phyloP scores from a whole-genome alignment of 2,113 vertebrate species.

The Edolisoma coerulescens region DNA sequence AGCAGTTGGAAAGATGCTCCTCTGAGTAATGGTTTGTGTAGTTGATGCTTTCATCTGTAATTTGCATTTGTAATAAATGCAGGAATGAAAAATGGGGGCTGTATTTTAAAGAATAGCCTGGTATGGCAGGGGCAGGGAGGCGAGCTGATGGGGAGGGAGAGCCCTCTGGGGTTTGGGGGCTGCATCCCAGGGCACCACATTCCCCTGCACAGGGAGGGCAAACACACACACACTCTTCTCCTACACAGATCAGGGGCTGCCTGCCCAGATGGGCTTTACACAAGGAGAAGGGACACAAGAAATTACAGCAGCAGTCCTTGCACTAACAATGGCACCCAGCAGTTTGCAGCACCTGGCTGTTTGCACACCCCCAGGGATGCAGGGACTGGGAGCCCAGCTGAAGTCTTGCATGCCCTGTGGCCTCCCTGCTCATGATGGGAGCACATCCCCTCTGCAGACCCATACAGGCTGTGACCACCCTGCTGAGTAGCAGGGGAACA shows the following conservation, averaged over 20 bases:
- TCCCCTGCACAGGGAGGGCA: neutral
- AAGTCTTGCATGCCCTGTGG: fast-evolving
- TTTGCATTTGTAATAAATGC: constrained; percentile 78
- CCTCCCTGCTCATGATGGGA: neutral
- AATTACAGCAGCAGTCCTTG: neutral
- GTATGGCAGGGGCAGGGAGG: neutral
- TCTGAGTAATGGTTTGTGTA: constrained; percentile 82
- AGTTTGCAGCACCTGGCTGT: neutral
- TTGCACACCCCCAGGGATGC: fast-evolving
- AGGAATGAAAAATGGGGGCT: constrained; percentile 70
- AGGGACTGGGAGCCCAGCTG: neutral
- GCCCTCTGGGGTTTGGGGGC: constrained; percentile 38
- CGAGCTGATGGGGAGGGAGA: neutral
- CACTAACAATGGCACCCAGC: neutral
- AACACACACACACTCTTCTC: neutral
- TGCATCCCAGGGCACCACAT: constrained; percentile 16
- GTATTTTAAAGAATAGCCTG: constrained; percentile 54
- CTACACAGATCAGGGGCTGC: neutral
- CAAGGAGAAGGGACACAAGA: neutral
- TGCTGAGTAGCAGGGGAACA: neutral
- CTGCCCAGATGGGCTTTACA: neutral
- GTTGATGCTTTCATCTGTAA: constrained; percentile 78
- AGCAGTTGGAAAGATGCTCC: constrained; percentile 77
- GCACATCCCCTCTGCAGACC: neutral
- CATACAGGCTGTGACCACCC: neutral